Evolutionary conservation across 2,888 invertebrate species (phyloP), one percentile per base, ranked within the genome.

Genomic region (Cepaea hortensis): DNA sequence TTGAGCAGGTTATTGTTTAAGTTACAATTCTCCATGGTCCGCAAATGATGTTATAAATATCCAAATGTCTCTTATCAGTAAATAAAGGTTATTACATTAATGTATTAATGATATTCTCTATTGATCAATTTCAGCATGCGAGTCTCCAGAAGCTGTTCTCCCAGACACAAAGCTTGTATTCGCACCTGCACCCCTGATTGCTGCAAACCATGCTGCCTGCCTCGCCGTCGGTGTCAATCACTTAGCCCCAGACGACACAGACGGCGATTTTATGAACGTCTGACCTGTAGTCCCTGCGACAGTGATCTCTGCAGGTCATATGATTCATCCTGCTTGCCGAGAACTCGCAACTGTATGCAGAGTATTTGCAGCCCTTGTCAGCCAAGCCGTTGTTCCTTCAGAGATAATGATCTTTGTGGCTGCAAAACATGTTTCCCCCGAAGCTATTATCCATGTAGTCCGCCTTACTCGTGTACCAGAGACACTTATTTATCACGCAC

Each of bases 61-160:
- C 35, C 35, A 35, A 35, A 35, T 35, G 35, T 35, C 35, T 35
- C 35, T 35, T 35, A 35, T 35, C 35, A 35, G 35, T 35, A 35
- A 35, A 35, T 35, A 35, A 35, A 35, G 35, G 35, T 35, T 35
- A 35, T 35, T 35, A 35, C 35, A 35, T 35, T 35, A 35, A 35
- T 35, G 11, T 55, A 55, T 55, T 11, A 55, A 0, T 55, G 55
- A 55, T 55, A 55, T 9, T 55, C 55, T 11, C 55, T 55, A 55
- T 11, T 55, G 55, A 55, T 55, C 55, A 55, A 13, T 82, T 84
- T 9, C 84, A 84, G 76, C 3, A 84, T 84, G 84, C 84, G 84
- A 84, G 18, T 13, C 23, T 84, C 65, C 46, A 75, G 84, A 46
- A 84, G 84, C 50, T 84, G 65, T 62, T 84, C 84, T 23, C 84